Evolutionary conservation across 2,888 invertebrate genomes (phyloP), one percentile per base, ranked within the genome.

Genomic region (Ectobius pallidus): DNA sequence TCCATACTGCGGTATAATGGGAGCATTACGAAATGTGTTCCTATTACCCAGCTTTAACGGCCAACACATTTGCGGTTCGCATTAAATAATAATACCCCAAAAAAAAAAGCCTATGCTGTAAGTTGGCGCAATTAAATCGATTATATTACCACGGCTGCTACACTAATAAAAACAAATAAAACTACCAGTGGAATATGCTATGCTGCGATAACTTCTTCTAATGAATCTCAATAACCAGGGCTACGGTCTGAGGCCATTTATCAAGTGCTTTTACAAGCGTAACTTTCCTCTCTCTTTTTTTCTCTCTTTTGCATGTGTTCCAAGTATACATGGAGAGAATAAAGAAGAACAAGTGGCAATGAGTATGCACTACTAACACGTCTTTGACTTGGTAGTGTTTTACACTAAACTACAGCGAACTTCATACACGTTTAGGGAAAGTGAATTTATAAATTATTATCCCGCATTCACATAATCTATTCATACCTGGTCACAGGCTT

Each of bases 91-190:
- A 34, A n/a, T n/a, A n/a, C n/a, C n/a, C n/a, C n/a, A n/a, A n/a
- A 62, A 39, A 42, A 20, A 61, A 30, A 34, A 30, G 6, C 30
- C 61, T 32, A 7, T 32, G 22, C 39, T 22, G 63, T 42, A 55
- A 69, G 69, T 69, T 69, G 30, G 55, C 39, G 69, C 69, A 69
- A 69, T 69, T 69, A 69, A 55, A 69, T 69, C 58, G 69, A 69
- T 69, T 69, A 52, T 42, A 39, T 55, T 52, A 58, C 74, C 75
- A 74, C 69, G 70, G 71, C 71, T 75, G 69, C 69, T 63, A 25
- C 58, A 61, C 46, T 46, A 70, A 65, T 65, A 65, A 65, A 65
- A 65, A 42, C 63, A 65, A 65, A 65, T 65, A 65, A 65, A 65
- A 65, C 63, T 30, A 11, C 20, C 32, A 25, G 42, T 62, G 34